Conservation (phyloP, 2,113 vertebrate species). For the Solea solea region DNA sequence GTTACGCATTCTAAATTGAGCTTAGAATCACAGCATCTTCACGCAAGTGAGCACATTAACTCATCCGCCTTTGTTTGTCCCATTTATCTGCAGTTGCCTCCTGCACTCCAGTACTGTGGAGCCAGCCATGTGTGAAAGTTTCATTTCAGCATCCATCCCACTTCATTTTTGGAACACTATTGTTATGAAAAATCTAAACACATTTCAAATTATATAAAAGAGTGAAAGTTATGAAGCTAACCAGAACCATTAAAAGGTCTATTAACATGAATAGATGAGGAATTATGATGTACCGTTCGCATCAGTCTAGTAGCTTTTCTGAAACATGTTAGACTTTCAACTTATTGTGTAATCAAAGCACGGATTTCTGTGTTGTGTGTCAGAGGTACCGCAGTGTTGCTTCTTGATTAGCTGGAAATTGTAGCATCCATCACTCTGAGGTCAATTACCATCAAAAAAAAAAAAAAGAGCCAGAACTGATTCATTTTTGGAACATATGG, state of each 20-base stretch:
- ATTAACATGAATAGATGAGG: constrained; percentile 58
- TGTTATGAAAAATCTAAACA: constrained; percentile 39
- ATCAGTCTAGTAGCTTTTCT: constrained; percentile 11
- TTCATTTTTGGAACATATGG: constrained; percentile 13
- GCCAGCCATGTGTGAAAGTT: constrained; percentile 18
- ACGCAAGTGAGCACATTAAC: neutral
- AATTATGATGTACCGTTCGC: constrained; percentile 18
- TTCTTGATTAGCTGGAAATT: constrained; percentile 33
- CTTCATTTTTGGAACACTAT: neutral
- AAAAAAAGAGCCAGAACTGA: constrained; percentile 10
- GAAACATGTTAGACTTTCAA: constrained; percentile 12
- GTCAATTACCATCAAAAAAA: constrained; percentile 23
- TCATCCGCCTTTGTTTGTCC: neutral
- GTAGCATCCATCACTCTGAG: constrained; percentile 30
- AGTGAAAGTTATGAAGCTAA: constrained; percentile 33
- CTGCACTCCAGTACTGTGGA: constrained; percentile 1
- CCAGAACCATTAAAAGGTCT: constrained; percentile 18
- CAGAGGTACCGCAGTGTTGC: neutral
- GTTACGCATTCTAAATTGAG: neutral
- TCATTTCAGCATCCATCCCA: constrained; percentile 6
- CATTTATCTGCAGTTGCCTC: constrained; percentile 20
- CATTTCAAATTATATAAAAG: constrained; percentile 40
- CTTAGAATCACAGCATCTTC: neutral
- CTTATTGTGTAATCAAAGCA: constrained; percentile 24
- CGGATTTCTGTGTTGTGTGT: constrained; percentile 10